Evolutionary conservation across 2,888 invertebrate genomes (phyloP).

Genomic region (Ophion ventricosus): DNA sequence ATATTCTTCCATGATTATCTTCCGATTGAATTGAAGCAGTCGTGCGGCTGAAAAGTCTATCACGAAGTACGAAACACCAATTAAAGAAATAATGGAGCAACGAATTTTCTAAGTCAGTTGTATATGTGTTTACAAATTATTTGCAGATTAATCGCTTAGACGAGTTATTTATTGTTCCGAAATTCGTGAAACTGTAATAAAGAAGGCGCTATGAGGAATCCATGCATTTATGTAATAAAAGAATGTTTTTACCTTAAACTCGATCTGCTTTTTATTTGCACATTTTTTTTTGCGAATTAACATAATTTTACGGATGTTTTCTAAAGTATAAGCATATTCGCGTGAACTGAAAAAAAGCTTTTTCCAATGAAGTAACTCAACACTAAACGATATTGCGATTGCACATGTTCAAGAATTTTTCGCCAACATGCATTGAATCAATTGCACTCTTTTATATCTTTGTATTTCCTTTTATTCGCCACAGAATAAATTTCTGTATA

Average conservation of each 20-base stretch:
- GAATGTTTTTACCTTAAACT: too few relatives aligned
- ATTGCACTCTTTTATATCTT: background rate
- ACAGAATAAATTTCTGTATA: background rate
- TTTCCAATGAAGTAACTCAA: background rate
- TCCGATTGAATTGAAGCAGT: constrained; percentile 13
- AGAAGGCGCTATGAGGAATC: constrained; percentile 18
- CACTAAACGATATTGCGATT: constrained; percentile 10
- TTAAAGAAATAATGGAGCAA: background rate
- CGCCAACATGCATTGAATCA: background rate
- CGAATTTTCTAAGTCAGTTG: background rate
- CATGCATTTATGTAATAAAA: constrained; percentile 8
- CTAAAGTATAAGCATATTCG: too few relatives aligned
- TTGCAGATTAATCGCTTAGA: background rate
- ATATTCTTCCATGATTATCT: constrained; percentile 43
- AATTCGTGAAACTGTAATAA: constrained; percentile 54
- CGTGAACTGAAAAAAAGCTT: background rate
- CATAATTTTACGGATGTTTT: background rate
- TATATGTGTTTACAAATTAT: constrained; percentile 1
- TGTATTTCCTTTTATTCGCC: background rate
- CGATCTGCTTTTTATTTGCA: background rate
- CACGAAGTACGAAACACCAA: background rate
- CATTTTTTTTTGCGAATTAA: background rate
- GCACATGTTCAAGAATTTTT: background rate
- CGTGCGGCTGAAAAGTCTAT: background rate
- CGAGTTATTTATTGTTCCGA: constrained; percentile 26